Evolutionary conservation across 1,140 invertebrate species (phyloP).

Genomic region (Saccostrea glomerata): DNA sequence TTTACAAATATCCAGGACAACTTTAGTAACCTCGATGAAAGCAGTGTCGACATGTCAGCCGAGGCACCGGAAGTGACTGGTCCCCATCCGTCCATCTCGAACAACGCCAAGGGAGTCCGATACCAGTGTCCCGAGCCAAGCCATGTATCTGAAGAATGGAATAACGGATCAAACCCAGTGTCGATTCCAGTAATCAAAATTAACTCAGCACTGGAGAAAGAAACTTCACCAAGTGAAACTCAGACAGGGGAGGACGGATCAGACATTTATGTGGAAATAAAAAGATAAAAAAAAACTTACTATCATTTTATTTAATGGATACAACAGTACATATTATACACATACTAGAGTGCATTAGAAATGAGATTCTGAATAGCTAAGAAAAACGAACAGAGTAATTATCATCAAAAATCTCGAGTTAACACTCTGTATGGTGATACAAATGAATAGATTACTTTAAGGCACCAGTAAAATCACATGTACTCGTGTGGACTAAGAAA

Average conservation of each 20-base stretch:
- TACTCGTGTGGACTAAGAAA: no score
- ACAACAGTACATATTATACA: not conserved
- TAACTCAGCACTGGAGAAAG: not conserved
- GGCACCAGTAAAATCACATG: no score
- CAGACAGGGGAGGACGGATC: not conserved
- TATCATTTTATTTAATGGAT: not conserved
- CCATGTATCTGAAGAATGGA: not conserved
- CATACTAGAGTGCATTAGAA: no score
- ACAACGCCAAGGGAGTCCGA: not conserved
- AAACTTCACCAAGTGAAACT: not conserved
- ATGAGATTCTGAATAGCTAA: no score
- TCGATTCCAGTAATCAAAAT: conserved; percentile 8
- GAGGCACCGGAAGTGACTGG: not conserved
- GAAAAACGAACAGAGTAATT: no score
- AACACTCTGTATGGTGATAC: no score
- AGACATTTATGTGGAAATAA: not conserved
- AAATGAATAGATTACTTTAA: no score
- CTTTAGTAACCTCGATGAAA: conserved; percentile 1
- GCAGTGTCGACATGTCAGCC: not conserved
- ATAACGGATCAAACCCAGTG: not conserved
- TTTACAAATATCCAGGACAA: conserved; percentile 34
- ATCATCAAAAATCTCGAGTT: no score
- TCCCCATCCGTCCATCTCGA: not conserved
- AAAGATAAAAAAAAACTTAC: not conserved
- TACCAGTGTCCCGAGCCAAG: not conserved